Evolutionary conservation across 2,113 vertebrate genomes (phyloP).

Genomic region (Melanerpes formicivorus): DNA sequence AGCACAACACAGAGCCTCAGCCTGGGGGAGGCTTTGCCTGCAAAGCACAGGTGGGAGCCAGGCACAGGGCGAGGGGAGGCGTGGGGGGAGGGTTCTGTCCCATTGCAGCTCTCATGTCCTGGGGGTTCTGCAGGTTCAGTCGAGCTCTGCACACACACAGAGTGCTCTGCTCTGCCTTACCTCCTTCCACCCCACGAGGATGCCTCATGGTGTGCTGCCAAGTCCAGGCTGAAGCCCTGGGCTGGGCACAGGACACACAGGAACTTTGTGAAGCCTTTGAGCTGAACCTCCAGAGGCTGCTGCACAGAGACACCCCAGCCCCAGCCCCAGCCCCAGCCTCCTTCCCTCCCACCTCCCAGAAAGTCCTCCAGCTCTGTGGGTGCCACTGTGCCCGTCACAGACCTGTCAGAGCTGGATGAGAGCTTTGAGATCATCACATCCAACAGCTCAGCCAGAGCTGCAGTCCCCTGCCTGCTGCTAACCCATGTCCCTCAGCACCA

Average conservation of each 20-base stretch:
- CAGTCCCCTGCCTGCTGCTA: too few species aligned
- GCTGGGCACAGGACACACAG: not conserved
- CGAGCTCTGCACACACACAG: not conserved
- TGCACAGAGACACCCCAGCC: not conserved
- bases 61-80: fast-evolving
- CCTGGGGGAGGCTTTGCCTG: fast-evolving
- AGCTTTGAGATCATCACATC: too few species aligned
- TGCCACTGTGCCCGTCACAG: not conserved
- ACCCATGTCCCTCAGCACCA: too few species aligned
- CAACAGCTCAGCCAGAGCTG: too few species aligned
- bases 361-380: not conserved
- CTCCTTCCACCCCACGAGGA: not conserved
- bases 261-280: not conserved
- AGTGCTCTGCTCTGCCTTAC: not conserved
- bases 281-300: not conserved
- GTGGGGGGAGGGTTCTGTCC: not conserved
- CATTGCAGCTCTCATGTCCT: fast-evolving
- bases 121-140: not conserved
- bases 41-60: fast-evolving
- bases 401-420: too few species aligned
- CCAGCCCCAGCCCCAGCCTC: fast-evolving
- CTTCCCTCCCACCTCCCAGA: not conserved
- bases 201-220: not conserved
- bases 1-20: fast-evolving
- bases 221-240: not conserved